These are phyloP conservation scores for Drosophila antonietae DNA, from an alignment of 2,888 invertebrate species.

Conservation along the genomic window DNA sequence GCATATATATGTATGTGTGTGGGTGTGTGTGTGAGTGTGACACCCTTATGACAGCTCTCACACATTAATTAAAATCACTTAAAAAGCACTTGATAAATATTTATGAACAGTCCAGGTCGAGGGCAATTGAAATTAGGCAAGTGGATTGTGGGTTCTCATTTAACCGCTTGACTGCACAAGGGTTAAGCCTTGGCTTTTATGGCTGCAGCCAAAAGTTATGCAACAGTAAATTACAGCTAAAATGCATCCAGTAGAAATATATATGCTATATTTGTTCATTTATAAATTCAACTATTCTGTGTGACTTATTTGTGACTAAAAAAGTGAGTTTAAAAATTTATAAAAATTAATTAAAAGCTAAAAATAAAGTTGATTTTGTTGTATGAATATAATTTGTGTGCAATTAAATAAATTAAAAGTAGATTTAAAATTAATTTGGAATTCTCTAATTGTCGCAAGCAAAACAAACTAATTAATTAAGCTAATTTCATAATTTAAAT, in stretches of 20 bases:
- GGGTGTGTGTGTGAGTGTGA: slow-evolving; percentile 1
- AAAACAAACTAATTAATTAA: slow-evolving; percentile 31
- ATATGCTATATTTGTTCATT: neutral
- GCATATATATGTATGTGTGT: neutral
- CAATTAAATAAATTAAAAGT: slow-evolving; percentile 22
- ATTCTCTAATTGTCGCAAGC: slow-evolving; percentile 64
- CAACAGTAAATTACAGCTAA: slow-evolving; percentile 30
- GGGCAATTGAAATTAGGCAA: slow-evolving; percentile 20
- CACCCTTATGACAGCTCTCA: slow-evolving; percentile 40
- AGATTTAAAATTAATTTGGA: slow-evolving; percentile 45
- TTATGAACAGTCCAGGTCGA: slow-evolving; percentile 14
- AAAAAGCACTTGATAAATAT: slow-evolving; percentile 46
- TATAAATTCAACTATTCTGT: slow-evolving; percentile 6
- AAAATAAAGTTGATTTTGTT: neutral
- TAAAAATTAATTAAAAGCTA: slow-evolving; percentile 9
- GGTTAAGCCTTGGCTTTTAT: slow-evolving; percentile 25
- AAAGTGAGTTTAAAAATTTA: slow-evolving; percentile 1
- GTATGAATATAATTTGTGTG: neutral
- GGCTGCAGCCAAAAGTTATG: slow-evolving; percentile 56
- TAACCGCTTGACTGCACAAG: slow-evolving; percentile 10
- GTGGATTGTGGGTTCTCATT: neutral
- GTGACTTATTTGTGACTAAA: slow-evolving; percentile 33
- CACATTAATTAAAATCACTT: slow-evolving; percentile 68
- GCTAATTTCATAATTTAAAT: slow-evolving; percentile 45
- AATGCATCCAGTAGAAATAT: neutral